A percentile compares a stretch with the other conserved stretches of the same genome.
Conservation (phyloP, 2,113 vertebrate species). For the Uropsilus gracilis region DNA sequence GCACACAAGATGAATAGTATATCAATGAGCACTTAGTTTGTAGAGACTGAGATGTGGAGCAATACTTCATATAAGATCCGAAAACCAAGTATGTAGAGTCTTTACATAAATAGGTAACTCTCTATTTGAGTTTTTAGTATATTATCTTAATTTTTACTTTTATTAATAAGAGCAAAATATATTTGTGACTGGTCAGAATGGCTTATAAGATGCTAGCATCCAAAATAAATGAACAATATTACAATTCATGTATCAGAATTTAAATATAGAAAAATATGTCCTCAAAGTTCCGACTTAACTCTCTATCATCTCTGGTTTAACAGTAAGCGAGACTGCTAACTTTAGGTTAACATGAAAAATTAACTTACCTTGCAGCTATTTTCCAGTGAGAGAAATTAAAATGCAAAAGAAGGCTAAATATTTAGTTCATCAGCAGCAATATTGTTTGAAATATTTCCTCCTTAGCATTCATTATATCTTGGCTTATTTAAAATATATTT, state of each 20-base stretch:
- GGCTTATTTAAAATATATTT: constrained; percentile 45
- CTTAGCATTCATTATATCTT: background rate
- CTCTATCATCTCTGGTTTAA: constrained; percentile 60
- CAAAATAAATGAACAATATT: constrained; percentile 17
- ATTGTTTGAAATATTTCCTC: constrained; percentile 37
- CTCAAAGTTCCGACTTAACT: background rate
- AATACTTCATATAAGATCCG: background rate
- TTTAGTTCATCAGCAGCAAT: constrained; percentile 27
- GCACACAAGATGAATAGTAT: background rate
- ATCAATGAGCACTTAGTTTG: background rate
- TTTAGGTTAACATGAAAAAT: constrained; percentile 45
- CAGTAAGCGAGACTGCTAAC: background rate
- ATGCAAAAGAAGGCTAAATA: constrained; percentile 65
- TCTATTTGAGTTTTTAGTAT: background rate
- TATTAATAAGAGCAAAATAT: constrained; percentile 10
- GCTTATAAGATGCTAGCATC: background rate
- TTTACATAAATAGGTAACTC: background rate
- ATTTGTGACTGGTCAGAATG: background rate
- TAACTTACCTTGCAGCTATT: constrained; percentile 64
- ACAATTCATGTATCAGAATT: constrained; percentile 36
- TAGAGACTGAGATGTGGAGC: background rate
- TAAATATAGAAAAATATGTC: constrained; percentile 26
- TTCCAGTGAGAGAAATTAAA: constrained; percentile 49
- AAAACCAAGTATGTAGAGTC: background rate
- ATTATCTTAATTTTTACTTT: constrained; percentile 18